These are phyloP conservation scores for Odobenus rosmarus DNA, from an alignment of 2,113 vertebrate species.

Conservation along the genomic window DNA sequence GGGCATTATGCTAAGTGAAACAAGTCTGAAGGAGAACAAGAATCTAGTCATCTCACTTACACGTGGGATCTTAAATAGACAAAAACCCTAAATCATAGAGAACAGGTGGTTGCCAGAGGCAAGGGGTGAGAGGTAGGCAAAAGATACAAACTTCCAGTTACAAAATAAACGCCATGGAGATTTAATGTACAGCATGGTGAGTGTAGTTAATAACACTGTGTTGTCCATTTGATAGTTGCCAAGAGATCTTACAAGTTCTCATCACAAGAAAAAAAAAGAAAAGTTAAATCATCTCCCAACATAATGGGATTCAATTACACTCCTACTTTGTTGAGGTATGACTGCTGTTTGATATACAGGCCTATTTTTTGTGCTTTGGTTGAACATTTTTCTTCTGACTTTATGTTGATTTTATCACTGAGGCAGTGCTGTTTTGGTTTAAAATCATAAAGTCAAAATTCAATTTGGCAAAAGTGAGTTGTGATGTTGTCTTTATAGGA, in stretches of 20 bases:
- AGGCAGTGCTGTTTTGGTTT: neutral
- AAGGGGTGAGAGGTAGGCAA: too few species aligned
- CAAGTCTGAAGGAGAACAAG: neutral
- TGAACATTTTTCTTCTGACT: neutral
- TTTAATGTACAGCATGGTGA: neutral
- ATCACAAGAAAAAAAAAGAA: neutral
- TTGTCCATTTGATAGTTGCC: neutral
- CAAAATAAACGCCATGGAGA: neutral
- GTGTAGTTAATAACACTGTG: neutral
- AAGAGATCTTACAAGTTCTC: neutral
- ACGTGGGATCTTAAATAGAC: neutral
- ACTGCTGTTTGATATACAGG: neutral
- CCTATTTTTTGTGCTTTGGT: neutral
- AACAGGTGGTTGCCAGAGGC: neutral
- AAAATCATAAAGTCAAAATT: neutral
- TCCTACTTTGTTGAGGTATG: neutral
- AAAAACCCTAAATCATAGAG: neutral
- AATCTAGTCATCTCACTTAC: neutral
- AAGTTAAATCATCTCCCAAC: neutral
- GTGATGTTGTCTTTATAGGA: neutral
- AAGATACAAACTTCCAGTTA: neutral
- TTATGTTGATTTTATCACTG: constrained; percentile 22
- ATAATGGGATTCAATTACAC: neutral
- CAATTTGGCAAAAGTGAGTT: neutral
- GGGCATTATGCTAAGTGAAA: neutral